Base-by-base conservation (phyloP, 2,113 vertebrate genomes). In the Cercopithecus mona region DNA sequence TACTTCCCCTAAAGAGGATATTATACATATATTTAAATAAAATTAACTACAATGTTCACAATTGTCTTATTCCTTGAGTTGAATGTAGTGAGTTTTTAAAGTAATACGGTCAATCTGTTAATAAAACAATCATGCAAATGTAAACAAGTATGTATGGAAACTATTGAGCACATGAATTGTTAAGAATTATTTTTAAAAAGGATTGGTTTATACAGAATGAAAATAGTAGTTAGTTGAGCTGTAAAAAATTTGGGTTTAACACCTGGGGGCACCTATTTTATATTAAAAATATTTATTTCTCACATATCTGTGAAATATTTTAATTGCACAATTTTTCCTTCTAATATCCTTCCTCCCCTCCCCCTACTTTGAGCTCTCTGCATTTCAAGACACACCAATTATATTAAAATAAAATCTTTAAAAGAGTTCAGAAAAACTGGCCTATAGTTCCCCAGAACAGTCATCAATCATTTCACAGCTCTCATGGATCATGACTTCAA, bases 161-260 rank as follows among this genome's bases (percentile, higher is more conserved):
- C 40, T 95, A 92, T 27, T 93, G 57, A 97, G 97, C 59, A 97
- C 43, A 87, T 97, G 83, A 98, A 96, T 90, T 97, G 97, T 98
- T 98, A 99, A 97, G 80, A 97, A 96, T 97, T 97, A 98, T 97
- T 96, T 97, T 97, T 83, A n/a, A 88, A 82, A 83, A 98, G 96
- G 55, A 88, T 75, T 96, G 96, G 97, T 96, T 97, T 97, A 90
- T 93, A 93, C 25, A 98, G 97, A 66, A 96, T 87, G 97, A 95
- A 98, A 98, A 96, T 4, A 97, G 97, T 90, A 96, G 97, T 98
- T 98, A 98, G 98, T 96, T 93, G 94, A 98, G 98, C 92, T 97
- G 96, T 97, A 95, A 98, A 97, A 98, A 13, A 80, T 95, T 80
- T 70, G 93, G 80, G 94, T 94, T 97, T 72, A 90, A 89, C 5